These are phyloP conservation scores for Spongilla lacustris DNA, from an alignment of 37 sponge, comb jelly and placozoan genomes.

Conservation along the genomic window DNA sequence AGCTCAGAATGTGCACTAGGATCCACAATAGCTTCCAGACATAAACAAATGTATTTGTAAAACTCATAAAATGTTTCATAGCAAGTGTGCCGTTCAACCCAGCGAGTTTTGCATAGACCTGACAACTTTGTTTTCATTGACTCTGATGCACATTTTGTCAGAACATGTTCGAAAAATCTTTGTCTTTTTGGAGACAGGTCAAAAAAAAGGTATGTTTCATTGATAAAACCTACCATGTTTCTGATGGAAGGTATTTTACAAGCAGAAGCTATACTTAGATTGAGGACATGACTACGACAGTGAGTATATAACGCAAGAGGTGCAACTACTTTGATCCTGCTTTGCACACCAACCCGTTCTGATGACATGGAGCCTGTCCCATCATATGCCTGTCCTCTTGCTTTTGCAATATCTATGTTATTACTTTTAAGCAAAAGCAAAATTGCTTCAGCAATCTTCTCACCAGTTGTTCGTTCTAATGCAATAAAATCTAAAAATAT, in stretches of 20 bases:
- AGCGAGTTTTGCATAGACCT: constrained; percentile 34
- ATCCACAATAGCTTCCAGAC: too few relatives aligned
- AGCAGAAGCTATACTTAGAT: constrained; percentile 19
- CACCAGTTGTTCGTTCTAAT: neutral
- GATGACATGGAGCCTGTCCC: constrained; percentile 7
- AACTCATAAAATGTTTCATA: constrained; percentile 9
- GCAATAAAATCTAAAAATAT: neutral
- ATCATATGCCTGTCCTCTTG: constrained; percentile 54
- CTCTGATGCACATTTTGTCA: neutral
- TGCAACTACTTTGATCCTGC: constrained; percentile 3
- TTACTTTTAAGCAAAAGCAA: neutral
- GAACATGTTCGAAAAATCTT: neutral
- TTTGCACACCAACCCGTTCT: constrained; percentile 14
- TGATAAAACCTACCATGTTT: constrained; percentile 8
- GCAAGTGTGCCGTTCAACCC: constrained; percentile 10
- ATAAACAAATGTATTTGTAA: too few relatives aligned
- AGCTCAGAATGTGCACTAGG: too few relatives aligned
- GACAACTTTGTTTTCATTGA: neutral
- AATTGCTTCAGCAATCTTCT: constrained; percentile 7
- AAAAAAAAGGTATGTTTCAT: constrained; percentile 19
- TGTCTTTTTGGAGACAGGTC: constrained; percentile 27
- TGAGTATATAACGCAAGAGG: constrained; percentile 21
- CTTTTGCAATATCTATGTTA: constrained; percentile 1
- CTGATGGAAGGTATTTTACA: constrained; percentile 16
- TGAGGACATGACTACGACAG: constrained; percentile 8